Evolutionary conservation across 2,888 invertebrate genomes (phyloP).

Genomic region (Tiliacea citrago): DNA sequence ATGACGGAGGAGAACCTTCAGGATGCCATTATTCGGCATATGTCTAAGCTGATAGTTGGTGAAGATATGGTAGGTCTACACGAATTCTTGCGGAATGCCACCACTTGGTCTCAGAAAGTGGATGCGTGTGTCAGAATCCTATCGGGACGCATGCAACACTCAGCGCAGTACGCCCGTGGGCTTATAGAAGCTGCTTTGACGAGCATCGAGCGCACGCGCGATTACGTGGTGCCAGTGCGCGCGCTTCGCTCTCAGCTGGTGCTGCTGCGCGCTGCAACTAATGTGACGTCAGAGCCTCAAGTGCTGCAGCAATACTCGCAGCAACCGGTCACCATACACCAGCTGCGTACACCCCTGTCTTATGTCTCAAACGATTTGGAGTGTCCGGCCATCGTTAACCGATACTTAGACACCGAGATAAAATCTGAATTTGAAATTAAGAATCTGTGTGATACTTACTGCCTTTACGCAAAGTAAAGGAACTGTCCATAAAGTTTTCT

Average conservation of each 20-base stretch:
- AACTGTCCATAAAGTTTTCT: neutral
- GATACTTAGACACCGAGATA: constrained; percentile 12
- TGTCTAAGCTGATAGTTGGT: constrained; percentile 32
- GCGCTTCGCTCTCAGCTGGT: constrained; percentile 68
- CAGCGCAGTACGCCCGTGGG: constrained; percentile 73
- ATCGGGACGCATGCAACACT: constrained; percentile 68
- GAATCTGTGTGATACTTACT: constrained; percentile 10
- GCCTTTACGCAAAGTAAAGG: neutral
- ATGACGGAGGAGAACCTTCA: constrained; percentile 13
- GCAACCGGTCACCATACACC: constrained; percentile 4
- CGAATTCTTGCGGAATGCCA: constrained; percentile 1
- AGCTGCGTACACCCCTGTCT: constrained; percentile 11
- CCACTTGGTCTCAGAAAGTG: constrained; percentile 54
- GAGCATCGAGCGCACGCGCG: constrained; percentile 65
- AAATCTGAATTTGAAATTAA: constrained; percentile 10
- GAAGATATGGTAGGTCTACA: constrained; percentile 38
- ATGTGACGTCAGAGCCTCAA: neutral
- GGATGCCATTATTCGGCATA: constrained; percentile 17
- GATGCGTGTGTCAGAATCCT: constrained; percentile 65
- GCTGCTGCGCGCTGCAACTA: constrained; percentile 54
- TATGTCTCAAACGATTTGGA: constrained; percentile 6
- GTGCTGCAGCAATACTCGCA: constrained; percentile 13
- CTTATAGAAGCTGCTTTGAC: constrained; percentile 72
- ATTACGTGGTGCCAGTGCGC: constrained; percentile 40
- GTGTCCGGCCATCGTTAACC: constrained; percentile 13